A percentile compares a stretch with the other conserved stretches of the same genome.
Conservation (phyloP, 2,113 vertebrate species). For the Daboia siamensis region DNA sequence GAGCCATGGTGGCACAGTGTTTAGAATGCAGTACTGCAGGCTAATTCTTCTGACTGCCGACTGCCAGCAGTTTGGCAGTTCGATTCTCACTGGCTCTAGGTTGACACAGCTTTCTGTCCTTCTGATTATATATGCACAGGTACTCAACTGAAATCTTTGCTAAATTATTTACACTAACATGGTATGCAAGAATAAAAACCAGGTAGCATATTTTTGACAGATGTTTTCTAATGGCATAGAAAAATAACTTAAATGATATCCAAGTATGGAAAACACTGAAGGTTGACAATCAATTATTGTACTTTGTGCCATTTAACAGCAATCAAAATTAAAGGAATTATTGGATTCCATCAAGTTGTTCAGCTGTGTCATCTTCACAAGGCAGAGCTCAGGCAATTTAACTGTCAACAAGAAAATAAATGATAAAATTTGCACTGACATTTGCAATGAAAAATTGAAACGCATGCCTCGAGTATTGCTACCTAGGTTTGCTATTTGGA, state of each 20-base stretch:
- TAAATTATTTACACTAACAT: constrained; percentile 29
- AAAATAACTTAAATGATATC: constrained; percentile 26
- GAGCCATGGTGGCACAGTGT: too few relatives aligned
- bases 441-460: constrained; percentile 45
- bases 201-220: constrained; percentile 25
- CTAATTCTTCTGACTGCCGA: too few relatives aligned
- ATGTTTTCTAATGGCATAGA: constrained; percentile 26
- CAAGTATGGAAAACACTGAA: constrained; percentile 27
- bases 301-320: constrained; percentile 43
- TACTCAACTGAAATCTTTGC: constrained; percentile 5
- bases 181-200: constrained; percentile 19
- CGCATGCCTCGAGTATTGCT: constrained; percentile 29
- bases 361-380: constrained; percentile 32
- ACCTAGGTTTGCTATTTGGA: constrained; percentile 34
- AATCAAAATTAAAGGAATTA: constrained; percentile 27
- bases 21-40: too few relatives aligned
- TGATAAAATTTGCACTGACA: constrained; percentile 31
- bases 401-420: constrained; percentile 39
- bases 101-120: too few relatives aligned
- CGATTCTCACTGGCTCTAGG: too few relatives aligned
- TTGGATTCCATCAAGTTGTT: constrained; percentile 40
- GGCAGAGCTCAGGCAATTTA: constrained; percentile 31
- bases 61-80: too few relatives aligned
- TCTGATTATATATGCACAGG: background rate
- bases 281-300: constrained; percentile 33